These are phyloP conservation scores for Tokudaia muenninki DNA, from an alignment of 2,797 vertebrate species.

Conservation along the genomic window DNA sequence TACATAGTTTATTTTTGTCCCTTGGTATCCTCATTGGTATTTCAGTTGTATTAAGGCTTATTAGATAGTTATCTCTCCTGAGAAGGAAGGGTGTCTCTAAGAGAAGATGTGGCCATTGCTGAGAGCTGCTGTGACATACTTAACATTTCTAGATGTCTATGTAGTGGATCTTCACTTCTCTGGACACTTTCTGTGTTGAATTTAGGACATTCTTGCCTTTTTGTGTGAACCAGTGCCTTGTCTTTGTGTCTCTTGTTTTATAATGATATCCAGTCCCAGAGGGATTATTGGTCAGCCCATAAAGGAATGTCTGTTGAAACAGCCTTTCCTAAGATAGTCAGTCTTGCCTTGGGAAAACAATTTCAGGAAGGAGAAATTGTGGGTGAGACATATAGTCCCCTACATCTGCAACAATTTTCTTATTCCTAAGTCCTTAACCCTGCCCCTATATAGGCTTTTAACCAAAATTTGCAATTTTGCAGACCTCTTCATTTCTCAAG, in stretches of 20 bases:
- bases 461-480: neutral
- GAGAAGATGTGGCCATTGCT: neutral
- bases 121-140: neutral
- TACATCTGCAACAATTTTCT: neutral
- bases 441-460: neutral
- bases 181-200: neutral
- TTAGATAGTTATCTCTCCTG: neutral
- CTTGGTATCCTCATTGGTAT: neutral
- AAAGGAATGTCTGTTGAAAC: neutral
- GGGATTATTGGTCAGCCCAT: neutral
- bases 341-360: neutral
- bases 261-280: neutral
- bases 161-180: neutral
- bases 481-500: neutral
- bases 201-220: neutral
- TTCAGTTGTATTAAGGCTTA: conserved; percentile 43
- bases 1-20: conserved; percentile 5
- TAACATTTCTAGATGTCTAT: neutral
- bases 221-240: neutral
- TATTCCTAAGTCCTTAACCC: neutral
- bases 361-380: neutral
- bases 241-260: conserved; percentile 3
- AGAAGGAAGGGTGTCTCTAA: neutral
- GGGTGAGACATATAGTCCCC: neutral
- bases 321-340: neutral